Evolutionary conservation across 2,888 invertebrate species (phyloP).

Genomic region (Cerastis leucographa): DNA sequence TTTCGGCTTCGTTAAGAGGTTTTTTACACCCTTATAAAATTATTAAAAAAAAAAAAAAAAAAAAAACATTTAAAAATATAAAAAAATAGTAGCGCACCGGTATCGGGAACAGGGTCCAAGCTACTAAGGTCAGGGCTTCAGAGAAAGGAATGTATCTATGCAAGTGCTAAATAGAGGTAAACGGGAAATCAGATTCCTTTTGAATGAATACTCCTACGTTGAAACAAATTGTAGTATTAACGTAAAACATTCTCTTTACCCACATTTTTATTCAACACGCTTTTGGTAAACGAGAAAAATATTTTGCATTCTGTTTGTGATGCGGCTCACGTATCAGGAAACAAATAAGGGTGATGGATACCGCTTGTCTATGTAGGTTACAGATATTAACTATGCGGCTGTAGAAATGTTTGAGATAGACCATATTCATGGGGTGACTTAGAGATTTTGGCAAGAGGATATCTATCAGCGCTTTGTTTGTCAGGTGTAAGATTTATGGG

Average conservation of each 20-base stretch:
- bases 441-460: background rate
- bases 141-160: no score
- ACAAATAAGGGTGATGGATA: constrained; percentile 44
- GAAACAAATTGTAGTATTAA: constrained; percentile 14
- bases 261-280: constrained; percentile 26
- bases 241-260: constrained; percentile 3
- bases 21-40: no score
- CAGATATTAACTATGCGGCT: background rate
- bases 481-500: background rate
- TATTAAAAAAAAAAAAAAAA: no score
- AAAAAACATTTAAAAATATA: no score
- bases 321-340: constrained; percentile 28
- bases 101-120: no score
- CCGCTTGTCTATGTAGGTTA: constrained; percentile 16
- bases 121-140: no score
- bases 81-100: no score
- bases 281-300: constrained; percentile 26
- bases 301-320: constrained; percentile 26
- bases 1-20: no score
- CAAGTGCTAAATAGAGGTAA: background rate
- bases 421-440: background rate
- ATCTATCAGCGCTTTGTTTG: background rate
- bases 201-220: background rate
- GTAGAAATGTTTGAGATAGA: background rate
- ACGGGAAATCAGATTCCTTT: background rate